Percentiles rank a stretch among this genome's conserved stretches.
Conservation (phyloP, 2,113 vertebrate species). For the Neodontobutis hainanensis region DNA sequence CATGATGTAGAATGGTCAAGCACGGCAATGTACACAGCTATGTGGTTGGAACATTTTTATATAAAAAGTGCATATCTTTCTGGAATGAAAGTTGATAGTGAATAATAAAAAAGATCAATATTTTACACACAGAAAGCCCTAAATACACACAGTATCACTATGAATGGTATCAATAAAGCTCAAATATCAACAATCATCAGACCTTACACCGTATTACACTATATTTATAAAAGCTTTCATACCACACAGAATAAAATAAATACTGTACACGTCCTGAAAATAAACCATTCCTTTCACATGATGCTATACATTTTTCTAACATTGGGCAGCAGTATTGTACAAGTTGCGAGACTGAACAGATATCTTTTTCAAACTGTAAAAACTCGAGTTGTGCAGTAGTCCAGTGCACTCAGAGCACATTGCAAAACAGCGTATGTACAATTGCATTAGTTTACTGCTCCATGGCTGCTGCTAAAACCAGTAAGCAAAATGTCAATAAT, state of each 20-base stretch:
- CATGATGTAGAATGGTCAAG: constrained; percentile 19
- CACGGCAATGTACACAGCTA: constrained; percentile 42
- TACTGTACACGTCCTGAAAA: constrained; percentile 75
- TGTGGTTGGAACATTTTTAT: constrained; percentile 58
- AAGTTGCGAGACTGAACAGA: constrained; percentile 37
- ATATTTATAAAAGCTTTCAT: constrained; percentile 70
- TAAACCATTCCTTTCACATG: constrained; percentile 40
- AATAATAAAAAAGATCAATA: constrained; percentile 67
- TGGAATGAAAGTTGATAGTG: constrained; percentile 55
- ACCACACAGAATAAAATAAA: constrained; percentile 76
- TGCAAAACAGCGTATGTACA: constrained; percentile 32
- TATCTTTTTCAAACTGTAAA: constrained; percentile 19
- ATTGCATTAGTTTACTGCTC: constrained; percentile 36
- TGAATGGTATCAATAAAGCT: constrained; percentile 56
- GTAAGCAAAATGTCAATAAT: constrained; percentile 57
- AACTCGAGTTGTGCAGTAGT: constrained; percentile 41
- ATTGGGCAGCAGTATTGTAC: constrained; percentile 74
- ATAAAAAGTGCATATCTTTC: constrained; percentile 66
- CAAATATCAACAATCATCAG: constrained; percentile 50
- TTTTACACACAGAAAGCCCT: constrained; percentile 57
- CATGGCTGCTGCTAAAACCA: constrained; percentile 40
- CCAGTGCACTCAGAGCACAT: constrained; percentile 17
- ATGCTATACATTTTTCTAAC: constrained; percentile 58
- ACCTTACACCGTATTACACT: constrained; percentile 34
- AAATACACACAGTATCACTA: constrained; percentile 49